phyloP scores from a whole-genome alignment of 2,888 invertebrate genomes.

The Ectemnius lituratus region DNA sequence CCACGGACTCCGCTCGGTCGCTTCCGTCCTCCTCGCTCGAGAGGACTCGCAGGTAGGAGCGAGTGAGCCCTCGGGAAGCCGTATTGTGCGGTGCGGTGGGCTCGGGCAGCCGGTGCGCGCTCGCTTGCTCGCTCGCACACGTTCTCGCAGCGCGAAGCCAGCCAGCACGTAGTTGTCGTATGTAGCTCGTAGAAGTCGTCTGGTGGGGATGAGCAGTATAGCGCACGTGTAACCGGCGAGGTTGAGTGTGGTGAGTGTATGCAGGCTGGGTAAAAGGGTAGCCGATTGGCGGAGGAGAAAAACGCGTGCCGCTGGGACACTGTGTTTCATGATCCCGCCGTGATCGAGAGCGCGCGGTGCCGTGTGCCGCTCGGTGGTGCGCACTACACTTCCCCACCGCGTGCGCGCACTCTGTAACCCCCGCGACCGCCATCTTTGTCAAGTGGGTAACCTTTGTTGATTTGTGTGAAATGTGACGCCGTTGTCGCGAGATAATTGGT shows the following conservation, averaged over 20 bases:
- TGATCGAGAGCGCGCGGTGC: conserved; percentile 66
- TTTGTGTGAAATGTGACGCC: conserved; percentile 77
- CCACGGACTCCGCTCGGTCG: not conserved
- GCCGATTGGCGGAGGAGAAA: conserved; percentile 57
- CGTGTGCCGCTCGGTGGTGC: conserved; percentile 63
- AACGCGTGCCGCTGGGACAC: conserved; percentile 50
- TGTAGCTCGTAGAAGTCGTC: too few relatives aligned
- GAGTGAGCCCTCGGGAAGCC: not conserved
- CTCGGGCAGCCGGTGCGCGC: not conserved
- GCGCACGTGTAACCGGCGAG: conserved; percentile 53
- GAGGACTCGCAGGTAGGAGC: too few relatives aligned
- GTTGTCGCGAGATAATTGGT: conserved; percentile 69
- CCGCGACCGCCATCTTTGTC: conserved; percentile 76
- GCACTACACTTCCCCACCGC: conserved; percentile 67
- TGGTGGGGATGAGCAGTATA: not conserved
- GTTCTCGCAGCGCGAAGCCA: conserved; percentile 1
- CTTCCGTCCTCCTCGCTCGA: not conserved
- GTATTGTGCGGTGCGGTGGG: not conserved
- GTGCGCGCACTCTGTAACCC: conserved; percentile 66
- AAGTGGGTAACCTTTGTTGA: conserved; percentile 78
- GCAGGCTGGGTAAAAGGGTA: conserved; percentile 30
- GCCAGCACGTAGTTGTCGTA: not conserved
- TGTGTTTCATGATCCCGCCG: conserved; percentile 58
- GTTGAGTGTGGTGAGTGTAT: conserved; percentile 32
- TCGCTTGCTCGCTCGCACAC: not conserved